Base-by-base conservation (phyloP, 2,797 vertebrate genomes). In the Pipistrellus kuhlii region DNA sequence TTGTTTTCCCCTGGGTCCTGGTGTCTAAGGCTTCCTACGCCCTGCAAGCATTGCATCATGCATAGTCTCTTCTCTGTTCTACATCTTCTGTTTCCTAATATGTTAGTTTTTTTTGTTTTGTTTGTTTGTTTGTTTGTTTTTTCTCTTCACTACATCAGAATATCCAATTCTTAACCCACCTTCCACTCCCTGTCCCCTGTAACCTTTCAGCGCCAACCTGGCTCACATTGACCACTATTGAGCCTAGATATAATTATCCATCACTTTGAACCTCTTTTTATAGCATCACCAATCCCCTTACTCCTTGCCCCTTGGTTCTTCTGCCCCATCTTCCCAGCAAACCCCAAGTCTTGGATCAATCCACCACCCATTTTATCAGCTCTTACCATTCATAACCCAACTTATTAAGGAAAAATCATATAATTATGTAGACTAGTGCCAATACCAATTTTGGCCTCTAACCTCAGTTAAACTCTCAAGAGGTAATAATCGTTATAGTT, bases 401-500 rank as follows among this genome's bases (percentile, higher is more conserved):
- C 25, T 53, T 77, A 41, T 86, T 77, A 88, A 82, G 77, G 41
- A 86, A 95, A 95, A 91, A 89, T 48, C 69, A 82, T 20, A 72
- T 20, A n/a, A 23, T 73, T 55, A 15, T 41, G 15, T 62, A n/a
- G 21, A 85, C 18, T 48, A 75, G 25, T 18, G 13, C 32, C 51
- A 62, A 41, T 44, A 53, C 3, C 27, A 91, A 55, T 72, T 86
- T 62, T 89, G 55, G 48, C 68, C 27, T 88, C 30, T 81, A 93
- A 57, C 38, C 41, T 75, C 57, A 80, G 35, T 44, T n/a, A 76
- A 15, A 81, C n/a, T 55, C 64, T 77, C 20, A 72, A 73, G 23
- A 41, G 51, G 18, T 53, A 59, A 38, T 78, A 53, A 77, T 76
- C 2, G 10, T 66, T 80, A 46, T 1, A 46, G 6, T 51, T 81